Base-by-base conservation (phyloP, 2,797 vertebrate genomes). In the Megalops cyprinoides region DNA sequence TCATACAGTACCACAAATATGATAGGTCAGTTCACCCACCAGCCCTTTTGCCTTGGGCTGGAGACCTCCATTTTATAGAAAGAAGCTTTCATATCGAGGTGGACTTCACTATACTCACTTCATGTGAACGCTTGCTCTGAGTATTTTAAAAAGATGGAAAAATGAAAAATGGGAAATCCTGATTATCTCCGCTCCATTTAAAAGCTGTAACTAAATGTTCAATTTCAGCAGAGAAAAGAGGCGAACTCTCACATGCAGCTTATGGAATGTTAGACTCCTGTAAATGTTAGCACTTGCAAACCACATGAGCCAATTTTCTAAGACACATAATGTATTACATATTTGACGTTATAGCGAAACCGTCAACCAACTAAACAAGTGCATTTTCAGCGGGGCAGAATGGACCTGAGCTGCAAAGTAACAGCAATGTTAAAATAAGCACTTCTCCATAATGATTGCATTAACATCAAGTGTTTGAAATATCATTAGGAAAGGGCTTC, bases 381-480 rank as follows among this genome's bases (percentile, higher is more conserved):
- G 74, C 76, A 79, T 87, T 83, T 77, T 51, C 48, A 79, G 53
- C 0, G 73, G 60, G 34, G 80, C 4, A 56, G 62, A 79, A 83
- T 83, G 81, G 58, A 83, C 85, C 69, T 75, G 67, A 79, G 78
- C 77, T 55, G 83, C 80, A 85, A 87, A 77, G 87, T 82, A 85
- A 80, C 81, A 86, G 85, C 80, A 81, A 82, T 75, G 84, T 86
- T 86, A 86, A 58, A 53, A 77, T 84, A 88, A 86, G 84, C 85
- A 86, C 83, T 82, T 74, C 67, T 86, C 85, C 85, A 84, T 85
- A 79, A 83, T 82, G 71, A 73, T 76, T 83, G 74, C 84, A 87
- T 87, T 87, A 86, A 82, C 81, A 69, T 82, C 75, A 74, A 87
- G 79, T 86, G 85, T 85, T 48, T 87, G 82, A 83, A 82, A 82